Conservation (phyloP, 2,797 vertebrate genomes). For the Acanthornis magna region DNA sequence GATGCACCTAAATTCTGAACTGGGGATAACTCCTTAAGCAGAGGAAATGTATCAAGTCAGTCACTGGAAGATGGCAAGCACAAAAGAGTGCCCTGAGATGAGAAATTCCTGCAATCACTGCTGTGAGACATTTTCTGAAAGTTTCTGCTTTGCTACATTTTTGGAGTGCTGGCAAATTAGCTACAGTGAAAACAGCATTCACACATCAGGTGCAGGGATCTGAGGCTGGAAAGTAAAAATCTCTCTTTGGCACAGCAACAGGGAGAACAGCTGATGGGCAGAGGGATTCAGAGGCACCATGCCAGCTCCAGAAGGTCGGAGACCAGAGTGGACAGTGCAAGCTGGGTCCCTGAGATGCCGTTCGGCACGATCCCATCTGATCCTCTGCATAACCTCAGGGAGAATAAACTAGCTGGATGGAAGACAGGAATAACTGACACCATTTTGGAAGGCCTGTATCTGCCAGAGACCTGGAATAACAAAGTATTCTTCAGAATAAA, state of each 20-base stretch:
- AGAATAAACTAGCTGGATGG: neutral
- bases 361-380: neutral
- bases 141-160: neutral
- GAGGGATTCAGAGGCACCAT: neutral
- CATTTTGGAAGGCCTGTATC: neutral
- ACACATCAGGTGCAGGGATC: neutral
- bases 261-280: conserved; percentile 18
- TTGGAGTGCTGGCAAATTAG: neutral
- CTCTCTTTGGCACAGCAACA: neutral
- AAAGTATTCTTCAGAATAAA: neutral
- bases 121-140: neutral
- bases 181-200: neutral
- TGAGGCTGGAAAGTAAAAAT: neutral
- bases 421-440: conserved; percentile 5
- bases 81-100: neutral
- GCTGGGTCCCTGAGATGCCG: neutral
- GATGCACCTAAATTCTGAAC: neutral
- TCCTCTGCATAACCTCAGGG: conserved; percentile 26
- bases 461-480: neutral
- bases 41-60: neutral
- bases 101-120: neutral
- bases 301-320: conserved; percentile 39
- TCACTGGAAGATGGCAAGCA: neutral
- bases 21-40: neutral
- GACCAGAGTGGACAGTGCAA: conserved; percentile 1